Conservation (phyloP, 2,888 invertebrate species). For the Yponomeuta cagnagella region DNA sequence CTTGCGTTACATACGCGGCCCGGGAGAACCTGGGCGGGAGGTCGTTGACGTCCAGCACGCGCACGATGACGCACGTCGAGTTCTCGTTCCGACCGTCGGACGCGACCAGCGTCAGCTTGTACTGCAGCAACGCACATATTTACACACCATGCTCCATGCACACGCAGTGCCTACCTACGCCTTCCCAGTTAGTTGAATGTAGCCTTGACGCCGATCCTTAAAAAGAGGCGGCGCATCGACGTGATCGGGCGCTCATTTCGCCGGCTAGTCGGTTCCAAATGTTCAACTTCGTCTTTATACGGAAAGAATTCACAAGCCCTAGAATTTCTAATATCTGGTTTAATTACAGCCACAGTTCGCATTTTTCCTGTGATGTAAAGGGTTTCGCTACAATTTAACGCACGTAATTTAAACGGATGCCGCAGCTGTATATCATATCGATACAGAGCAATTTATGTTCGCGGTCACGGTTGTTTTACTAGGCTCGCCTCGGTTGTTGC, state of each 20-base stretch:
- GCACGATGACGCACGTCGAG: slow-evolving; percentile 87
- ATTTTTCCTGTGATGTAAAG: slow-evolving; percentile 42
- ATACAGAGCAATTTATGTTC: slow-evolving; percentile 41
- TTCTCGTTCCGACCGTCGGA: slow-evolving; percentile 94
- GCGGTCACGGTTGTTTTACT: slow-evolving; percentile 31
- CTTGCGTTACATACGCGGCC: slow-evolving; percentile 81
- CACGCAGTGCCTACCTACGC: slow-evolving; percentile 18
- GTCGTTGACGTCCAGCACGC: slow-evolving; percentile 92
- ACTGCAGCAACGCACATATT: slow-evolving; percentile 77
- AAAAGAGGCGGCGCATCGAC: too few relatives aligned
- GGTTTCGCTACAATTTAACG: slow-evolving; percentile 36
- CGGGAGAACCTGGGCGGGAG: slow-evolving; percentile 88
- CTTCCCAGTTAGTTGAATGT: too few relatives aligned
- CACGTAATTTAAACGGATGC: slow-evolving; percentile 39
- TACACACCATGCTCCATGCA: slow-evolving; percentile 68
- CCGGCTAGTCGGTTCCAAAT: too few relatives aligned
- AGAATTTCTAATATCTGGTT: background rate
- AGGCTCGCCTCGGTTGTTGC: slow-evolving; percentile 21
- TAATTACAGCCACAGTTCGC: slow-evolving; percentile 28
- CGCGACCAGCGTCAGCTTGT: slow-evolving; percentile 91
- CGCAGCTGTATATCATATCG: slow-evolving; percentile 35
- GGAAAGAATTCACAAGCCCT: background rate
- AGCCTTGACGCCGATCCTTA: too few relatives aligned
- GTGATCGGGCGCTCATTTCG: too few relatives aligned
- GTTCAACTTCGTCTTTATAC: too few relatives aligned